Evolutionary conservation across 2,888 invertebrate species (phyloP), one percentile per base, ranked within the genome.

Genomic region (Microlaimidae sp.): DNA sequence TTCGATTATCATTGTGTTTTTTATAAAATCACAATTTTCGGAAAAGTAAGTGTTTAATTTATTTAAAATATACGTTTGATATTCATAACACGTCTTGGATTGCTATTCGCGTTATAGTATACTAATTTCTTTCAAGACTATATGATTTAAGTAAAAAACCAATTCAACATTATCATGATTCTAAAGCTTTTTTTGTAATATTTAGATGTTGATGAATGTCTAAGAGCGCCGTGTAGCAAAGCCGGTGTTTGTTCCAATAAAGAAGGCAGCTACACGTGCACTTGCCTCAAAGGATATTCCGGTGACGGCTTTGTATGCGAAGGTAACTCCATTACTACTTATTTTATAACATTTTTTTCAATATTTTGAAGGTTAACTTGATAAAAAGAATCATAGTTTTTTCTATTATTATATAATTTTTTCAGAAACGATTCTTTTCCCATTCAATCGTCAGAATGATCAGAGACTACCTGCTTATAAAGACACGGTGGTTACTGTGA

Each of bases 161-260:
- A 26, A n/a, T 26, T 32, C 7, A 19, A 41, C 10, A 49, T 29
- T 40, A 26, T 42, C 41, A 45, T 17, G 13, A n/a, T 45, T 19
- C 13, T 45, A 13, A 19, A n/a, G n/a, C n/a, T n/a, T n/a, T n/a
- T n/a, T n/a, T n/a, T n/a, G n/a, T n/a, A n/a, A n/a, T n/a, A n/a
- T n/a, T n/a, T 77, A 87, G 89, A 90, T 76, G 83, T 87, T 75
- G 90, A 90, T 76, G 90, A 90, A 78, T 90, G 90, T 78, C 17
- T 42, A 88, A 88, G 77, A 84, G 84, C 74, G 78, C 90, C 92
- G 69, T 92, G 92, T 76, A 88, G 90, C 77, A 86, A 88, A 70
- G 90, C 90, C 76, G 85, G 92, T 63, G 85, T 86, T 73, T 93
- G 92, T 77, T 90, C 87, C 66, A 93, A 93, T 76, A 87, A 89